These are phyloP conservation scores for Nomada flava DNA, from an alignment of 2,888 invertebrate genomes.

Conservation along the genomic window DNA sequence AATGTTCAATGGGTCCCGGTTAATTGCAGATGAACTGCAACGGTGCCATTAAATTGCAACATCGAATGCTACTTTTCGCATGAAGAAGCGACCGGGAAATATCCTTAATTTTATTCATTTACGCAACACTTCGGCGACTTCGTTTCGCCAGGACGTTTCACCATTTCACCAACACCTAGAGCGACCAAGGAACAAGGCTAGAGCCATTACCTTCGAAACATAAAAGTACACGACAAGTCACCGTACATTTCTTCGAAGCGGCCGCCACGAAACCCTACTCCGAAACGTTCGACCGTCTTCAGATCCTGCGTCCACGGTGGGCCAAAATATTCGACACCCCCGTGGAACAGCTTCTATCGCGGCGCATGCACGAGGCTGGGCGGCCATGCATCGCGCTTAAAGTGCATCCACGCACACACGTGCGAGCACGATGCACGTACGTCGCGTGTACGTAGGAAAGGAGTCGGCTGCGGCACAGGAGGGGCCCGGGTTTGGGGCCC, in stretches of 20 bases:
- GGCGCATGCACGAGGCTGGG: constrained; percentile 54
- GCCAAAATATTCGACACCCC: constrained; percentile 40
- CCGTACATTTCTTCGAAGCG: background rate
- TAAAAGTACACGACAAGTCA: no score
- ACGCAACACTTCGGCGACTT: no score
- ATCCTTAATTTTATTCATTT: no score
- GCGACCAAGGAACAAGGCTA: no score
- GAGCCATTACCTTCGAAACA: no score
- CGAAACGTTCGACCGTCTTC: background rate
- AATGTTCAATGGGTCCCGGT: no score
- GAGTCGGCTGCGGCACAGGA: constrained; percentile 68
- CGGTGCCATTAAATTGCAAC: no score
- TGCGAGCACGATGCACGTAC: background rate
- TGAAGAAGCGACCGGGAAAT: no score
- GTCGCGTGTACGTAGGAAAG: constrained; percentile 50
- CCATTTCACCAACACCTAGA: no score
- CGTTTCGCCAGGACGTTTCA: no score
- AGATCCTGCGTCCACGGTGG: background rate
- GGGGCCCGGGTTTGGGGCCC: constrained; percentile 77
- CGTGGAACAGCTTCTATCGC: constrained; percentile 31
- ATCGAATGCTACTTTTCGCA: no score
- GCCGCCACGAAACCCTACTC: background rate
- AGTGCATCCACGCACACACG: constrained; percentile 45
- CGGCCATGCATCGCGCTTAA: constrained; percentile 54
- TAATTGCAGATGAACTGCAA: no score